phyloP scores from a whole-genome alignment of 2,888 invertebrate species.

The Spilarctia lutea region DNA sequence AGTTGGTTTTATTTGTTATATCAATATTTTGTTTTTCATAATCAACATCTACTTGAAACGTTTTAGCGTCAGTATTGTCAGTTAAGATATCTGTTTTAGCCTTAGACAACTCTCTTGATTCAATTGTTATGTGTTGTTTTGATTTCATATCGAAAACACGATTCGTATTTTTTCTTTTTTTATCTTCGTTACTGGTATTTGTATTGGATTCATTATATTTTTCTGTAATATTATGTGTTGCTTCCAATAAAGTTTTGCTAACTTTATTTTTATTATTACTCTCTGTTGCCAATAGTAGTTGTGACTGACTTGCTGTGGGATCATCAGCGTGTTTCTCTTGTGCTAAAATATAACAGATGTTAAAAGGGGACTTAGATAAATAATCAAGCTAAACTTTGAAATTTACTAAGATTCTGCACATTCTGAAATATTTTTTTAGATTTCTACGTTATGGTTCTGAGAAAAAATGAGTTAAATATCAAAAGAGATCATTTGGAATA shows the following conservation, averaged over 20 bases:
- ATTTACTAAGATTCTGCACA: not conserved
- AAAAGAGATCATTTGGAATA: not conserved
- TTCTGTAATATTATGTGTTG: not conserved
- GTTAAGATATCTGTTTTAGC: not conserved
- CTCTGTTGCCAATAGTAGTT: not conserved
- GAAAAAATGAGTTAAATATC: not conserved
- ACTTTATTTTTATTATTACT: not conserved
- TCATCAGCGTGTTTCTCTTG: not conserved
- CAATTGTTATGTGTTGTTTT: not conserved
- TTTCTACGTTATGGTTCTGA: not conserved
- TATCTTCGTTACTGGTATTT: not conserved
- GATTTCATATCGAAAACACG: not conserved
- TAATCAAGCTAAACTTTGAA: not conserved
- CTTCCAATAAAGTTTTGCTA: not conserved
- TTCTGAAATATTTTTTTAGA: not conserved
- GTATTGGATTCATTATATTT: not conserved
- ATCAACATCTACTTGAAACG: not conserved
- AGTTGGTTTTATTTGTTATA: not conserved
- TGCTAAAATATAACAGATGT: not conserved
- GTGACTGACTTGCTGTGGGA: not conserved
- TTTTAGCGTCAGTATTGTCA: not conserved
- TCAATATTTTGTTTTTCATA: not conserved
- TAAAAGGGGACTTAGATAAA: not conserved
- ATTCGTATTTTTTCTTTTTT: not conserved
- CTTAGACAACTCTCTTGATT: not conserved